Evolutionary conservation across 2,113 vertebrate genomes (phyloP), one percentile per base, ranked within the genome.

Genomic region (Ctenomys sociabilis): DNA sequence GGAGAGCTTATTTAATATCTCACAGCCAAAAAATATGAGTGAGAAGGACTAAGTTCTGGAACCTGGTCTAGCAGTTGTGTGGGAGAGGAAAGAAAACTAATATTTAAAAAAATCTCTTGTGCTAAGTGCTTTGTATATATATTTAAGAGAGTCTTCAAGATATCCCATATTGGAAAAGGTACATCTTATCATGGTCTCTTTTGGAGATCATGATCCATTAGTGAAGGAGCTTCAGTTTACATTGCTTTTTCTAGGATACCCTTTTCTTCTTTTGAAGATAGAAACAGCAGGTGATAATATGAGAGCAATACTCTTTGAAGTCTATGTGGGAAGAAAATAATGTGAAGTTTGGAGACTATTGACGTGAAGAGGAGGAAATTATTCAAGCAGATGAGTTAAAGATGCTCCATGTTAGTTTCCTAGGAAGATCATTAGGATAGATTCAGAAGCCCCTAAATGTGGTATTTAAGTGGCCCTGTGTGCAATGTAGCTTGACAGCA

Each of bases 281-380:
- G 59, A 85, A 49, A 75, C 70, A 83, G 37, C 1, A 28, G 83
- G 57, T 93, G 77, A 82, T 84, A 90, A 43, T 49, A 84, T 95
- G 52, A 85, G 93, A 84, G 35, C 32, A 90, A 0, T 88, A 35
- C 10, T 86, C 22, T 70, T 92, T 91, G 61, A 93, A 49, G 37
- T 86, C 28, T 93, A 4, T 30, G 9, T 83, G 40, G 73, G 28
- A 94, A 97, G 82, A 93, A 83, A 91, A 75, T 82, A 84, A 30
- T 90, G 43, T 88, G 82, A 94, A 94, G 80, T 96, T 91, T 91
- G 75, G 49, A 87, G 88, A 49, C 43, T 83, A 11, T 81, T 95
- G 92, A 73, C 30, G 19, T 37, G 90, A 54, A 59, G 78, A 75
- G 66, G 54, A 37, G 70, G 26, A 54, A 88, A 64, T 70, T 88